These are phyloP conservation scores for Diorhabda sublineata DNA, from an alignment of 1,140 invertebrate species.

Conservation along the genomic window DNA sequence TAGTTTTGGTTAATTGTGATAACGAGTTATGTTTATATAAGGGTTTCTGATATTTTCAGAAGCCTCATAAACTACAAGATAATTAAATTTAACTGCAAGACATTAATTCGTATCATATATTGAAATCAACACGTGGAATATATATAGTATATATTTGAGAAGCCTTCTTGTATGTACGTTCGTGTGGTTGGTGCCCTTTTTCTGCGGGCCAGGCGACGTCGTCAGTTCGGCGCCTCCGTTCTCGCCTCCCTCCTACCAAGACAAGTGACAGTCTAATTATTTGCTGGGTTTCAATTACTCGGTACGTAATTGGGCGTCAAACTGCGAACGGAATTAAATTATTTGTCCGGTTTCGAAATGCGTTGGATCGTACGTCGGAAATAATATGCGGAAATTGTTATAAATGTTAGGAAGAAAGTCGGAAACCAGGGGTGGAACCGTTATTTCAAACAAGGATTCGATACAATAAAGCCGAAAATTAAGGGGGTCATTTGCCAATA, in stretches of 20 bases:
- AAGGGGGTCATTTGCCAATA: no score
- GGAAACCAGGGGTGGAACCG: not conserved
- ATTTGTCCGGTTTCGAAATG: conserved; percentile 43
- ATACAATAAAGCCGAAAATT: no score
- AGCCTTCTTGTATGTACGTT: not conserved
- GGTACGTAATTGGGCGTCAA: conserved; percentile 44
- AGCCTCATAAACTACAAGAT: no score
- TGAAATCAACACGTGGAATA: no score
- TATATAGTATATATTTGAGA: not conserved
- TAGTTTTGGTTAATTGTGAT: no score
- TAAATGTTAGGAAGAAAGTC: conserved; percentile 19
- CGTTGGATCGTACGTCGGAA: conserved; percentile 16
- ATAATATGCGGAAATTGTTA: conserved; percentile 36
- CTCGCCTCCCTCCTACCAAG: conserved; percentile 34
- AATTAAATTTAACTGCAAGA: no score
- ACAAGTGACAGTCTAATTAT: conserved; percentile 45
- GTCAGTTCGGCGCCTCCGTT: not conserved
- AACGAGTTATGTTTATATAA: no score
- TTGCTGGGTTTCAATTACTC: conserved; percentile 47
- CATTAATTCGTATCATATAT: no score
- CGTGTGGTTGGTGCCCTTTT: not conserved
- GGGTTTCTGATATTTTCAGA: no score
- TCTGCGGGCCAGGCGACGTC: conserved; percentile 30
- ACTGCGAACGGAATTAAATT: conserved; percentile 47
- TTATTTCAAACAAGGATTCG: no score